Base-by-base conservation (phyloP, 2,888 invertebrate species). In the Acleris holmiana region DNA sequence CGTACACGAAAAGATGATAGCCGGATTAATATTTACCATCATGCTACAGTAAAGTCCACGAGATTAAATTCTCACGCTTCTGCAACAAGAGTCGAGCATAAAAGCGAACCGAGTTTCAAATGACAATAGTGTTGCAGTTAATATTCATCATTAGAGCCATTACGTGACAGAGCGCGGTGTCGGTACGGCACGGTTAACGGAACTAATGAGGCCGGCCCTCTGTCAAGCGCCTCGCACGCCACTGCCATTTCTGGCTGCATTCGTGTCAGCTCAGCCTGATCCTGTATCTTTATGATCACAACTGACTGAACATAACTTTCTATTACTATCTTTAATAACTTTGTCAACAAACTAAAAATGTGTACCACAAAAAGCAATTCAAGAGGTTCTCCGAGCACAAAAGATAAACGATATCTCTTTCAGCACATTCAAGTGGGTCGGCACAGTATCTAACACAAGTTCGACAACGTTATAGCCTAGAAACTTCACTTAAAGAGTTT, bases 101-200 rank as follows among this genome's bases (percentile, higher is more conserved):
- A 57, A 57, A 41, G 55, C 19, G 15, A 29, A 44, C 23, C 40
- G 49, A 7, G 23, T 41, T 48, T 44, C 2, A 17, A 62, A 44
- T 50, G 62, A 56, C 49, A 56, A 62, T 57, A 46, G 29, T 50
- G 47, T 48, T 48, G 48, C 25, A 41, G 56, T 63, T 51, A 51
- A 57, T 57, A 63, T 55, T 63, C 63, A 47, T 48, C 41, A 58
- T 54, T 48, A 64, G 29, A 48, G 21, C 29, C 49, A 59, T 59
- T 49, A 59, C 21, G 47, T 67, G 72, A 76, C 72, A 74, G 72
- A 70, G 71, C 71, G 60, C 71, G 60, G 74, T 79, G 83, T 81
- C 81, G 78, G 83, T 78, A 78, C 71, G 68, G 75, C 73, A 76
- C 77, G 76, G 72, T 79, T 83, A 82, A 82, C 84, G 82, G 83